A percentile compares a stretch with the other conserved stretches of the same genome.
Conservation (phyloP, 2,888 invertebrate genomes). For the Troides helena region DNA sequence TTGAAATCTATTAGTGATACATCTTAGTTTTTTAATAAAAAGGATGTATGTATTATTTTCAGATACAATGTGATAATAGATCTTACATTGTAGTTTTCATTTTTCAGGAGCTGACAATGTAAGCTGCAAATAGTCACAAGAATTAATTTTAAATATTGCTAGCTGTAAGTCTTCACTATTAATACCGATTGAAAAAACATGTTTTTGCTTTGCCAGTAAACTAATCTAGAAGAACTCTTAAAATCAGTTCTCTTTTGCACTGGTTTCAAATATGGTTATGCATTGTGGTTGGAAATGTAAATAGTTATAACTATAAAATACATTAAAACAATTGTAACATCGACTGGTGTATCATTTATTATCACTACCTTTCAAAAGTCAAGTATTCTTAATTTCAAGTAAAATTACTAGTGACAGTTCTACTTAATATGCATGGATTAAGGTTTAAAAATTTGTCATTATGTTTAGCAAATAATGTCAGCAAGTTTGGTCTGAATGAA, state of each 20-base stretch:
- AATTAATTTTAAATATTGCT: constrained; percentile 44
- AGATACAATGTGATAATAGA: too few relatives aligned
- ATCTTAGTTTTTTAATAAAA: too few relatives aligned
- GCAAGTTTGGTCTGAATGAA: too few relatives aligned
- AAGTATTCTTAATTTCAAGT: too few relatives aligned
- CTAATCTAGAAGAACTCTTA: constrained; percentile 35
- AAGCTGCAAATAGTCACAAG: constrained; percentile 52
- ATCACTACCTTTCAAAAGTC: too few relatives aligned
- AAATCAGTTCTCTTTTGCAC: constrained; percentile 31
- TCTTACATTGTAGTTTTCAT: background rate
- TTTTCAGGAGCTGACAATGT: constrained; percentile 81
- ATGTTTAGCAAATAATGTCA: too few relatives aligned
- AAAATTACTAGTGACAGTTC: too few relatives aligned
- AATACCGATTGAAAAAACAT: constrained; percentile 31
- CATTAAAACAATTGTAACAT: constrained; percentile 41
- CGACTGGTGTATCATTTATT: too few relatives aligned
- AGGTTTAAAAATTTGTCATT: too few relatives aligned
- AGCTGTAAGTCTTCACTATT: constrained; percentile 54
- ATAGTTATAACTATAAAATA: constrained; percentile 58
- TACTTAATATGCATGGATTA: too few relatives aligned
- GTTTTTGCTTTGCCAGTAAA: background rate
- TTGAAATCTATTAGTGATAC: too few relatives aligned
- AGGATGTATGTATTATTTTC: too few relatives aligned
- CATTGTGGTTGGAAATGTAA: constrained; percentile 48
- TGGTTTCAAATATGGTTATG: constrained; percentile 27